Evolutionary conservation across 2,113 vertebrate genomes (phyloP).

Genomic region (Planiliza haematocheilus): DNA sequence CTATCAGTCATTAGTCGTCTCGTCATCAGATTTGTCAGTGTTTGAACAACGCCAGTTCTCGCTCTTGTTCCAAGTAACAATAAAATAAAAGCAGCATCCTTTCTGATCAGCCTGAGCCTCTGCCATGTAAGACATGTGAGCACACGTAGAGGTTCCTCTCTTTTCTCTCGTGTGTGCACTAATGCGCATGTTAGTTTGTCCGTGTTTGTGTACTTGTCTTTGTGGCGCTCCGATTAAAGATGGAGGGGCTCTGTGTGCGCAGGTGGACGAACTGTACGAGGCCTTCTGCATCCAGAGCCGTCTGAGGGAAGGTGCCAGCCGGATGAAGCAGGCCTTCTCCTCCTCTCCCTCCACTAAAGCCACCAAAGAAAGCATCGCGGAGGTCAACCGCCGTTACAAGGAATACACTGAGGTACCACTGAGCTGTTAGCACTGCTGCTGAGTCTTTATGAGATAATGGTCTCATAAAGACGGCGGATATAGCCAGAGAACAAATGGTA

Average conservation of each 20-base stretch:
- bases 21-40: not conserved
- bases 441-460: not conserved
- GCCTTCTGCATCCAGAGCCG: conserved; percentile 97
- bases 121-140: conserved; percentile 5
- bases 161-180: too few relatives aligned
- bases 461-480: not conserved
- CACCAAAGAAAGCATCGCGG: conserved; percentile 93
- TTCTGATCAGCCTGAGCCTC: conserved; percentile 24
- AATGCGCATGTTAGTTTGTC: too few relatives aligned
- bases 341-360: conserved; percentile 93
- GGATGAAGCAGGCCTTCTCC: conserved; percentile 98
- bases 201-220: not conserved
- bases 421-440: not conserved
- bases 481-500: too few relatives aligned
- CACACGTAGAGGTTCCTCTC: too few relatives aligned
- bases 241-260: conserved; percentile 19
- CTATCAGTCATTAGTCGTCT: not conserved
- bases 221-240: conserved; percentile 27
- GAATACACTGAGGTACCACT: conserved; percentile 94
- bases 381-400: conserved; percentile 93
- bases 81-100: not conserved
- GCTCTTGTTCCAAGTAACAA: not conserved
- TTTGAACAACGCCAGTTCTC: too few relatives aligned
- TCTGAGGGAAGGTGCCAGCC: conserved; percentile 94
- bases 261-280: conserved; percentile 98